Percentiles rank a stretch among this genome's conserved stretches.
These are phyloP conservation scores for Columba guinea DNA, from an alignment of 2,797 vertebrate species.

Conservation along the genomic window DNA sequence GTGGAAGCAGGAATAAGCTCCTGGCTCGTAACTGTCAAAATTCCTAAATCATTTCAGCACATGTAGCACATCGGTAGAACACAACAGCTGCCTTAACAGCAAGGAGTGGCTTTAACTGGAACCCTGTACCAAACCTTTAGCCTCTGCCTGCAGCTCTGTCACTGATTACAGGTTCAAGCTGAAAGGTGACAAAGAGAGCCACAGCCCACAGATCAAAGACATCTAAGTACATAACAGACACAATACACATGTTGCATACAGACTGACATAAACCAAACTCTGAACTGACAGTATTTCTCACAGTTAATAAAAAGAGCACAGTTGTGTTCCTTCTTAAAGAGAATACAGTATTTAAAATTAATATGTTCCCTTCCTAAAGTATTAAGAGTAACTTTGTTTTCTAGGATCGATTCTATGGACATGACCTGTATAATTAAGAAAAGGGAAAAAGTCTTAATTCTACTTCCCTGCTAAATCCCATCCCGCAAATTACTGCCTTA, in stretches of 20 bases:
- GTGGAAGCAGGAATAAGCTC: neutral
- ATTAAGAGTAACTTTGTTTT: neutral
- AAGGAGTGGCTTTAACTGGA: neutral
- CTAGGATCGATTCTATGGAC: neutral
- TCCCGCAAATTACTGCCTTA: neutral
- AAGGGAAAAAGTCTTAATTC: neutral
- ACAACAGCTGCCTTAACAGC: neutral
- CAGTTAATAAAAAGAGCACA: neutral
- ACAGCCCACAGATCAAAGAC: conserved; percentile 13
- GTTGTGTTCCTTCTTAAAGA: neutral
- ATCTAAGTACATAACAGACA: neutral
- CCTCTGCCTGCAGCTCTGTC: neutral
- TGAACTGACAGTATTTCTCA: neutral
- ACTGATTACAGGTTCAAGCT: neutral
- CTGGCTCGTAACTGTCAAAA: neutral
- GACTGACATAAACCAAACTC: neutral
- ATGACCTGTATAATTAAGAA: neutral
- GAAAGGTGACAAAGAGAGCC: neutral
- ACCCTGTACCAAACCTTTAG: neutral
- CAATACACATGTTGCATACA: neutral
- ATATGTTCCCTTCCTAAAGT: neutral
- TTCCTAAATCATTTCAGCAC: neutral
- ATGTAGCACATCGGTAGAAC: neutral
- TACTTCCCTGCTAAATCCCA: neutral
- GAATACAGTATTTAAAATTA: neutral